phyloP scores from a whole-genome alignment of 2,888 invertebrate species.

The Calameuta pallipes region DNA sequence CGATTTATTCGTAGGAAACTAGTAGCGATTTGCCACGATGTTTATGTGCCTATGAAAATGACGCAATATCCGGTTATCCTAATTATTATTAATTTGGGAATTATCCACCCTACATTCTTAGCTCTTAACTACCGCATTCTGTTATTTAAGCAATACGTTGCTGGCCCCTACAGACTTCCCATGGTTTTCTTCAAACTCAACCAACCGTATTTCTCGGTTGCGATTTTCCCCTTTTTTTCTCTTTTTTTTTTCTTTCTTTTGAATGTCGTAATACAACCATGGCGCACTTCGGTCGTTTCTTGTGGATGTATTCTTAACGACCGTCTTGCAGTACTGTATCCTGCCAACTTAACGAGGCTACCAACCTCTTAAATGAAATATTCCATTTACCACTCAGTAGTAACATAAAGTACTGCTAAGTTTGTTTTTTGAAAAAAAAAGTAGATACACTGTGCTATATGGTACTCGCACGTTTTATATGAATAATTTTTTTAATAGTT shows the following conservation, averaged over 20 bases:
- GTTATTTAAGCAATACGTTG: neutral
- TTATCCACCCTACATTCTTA: neutral
- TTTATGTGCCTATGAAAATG: too few species aligned
- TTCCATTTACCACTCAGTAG: neutral
- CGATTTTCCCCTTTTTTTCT: neutral
- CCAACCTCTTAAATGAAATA: neutral
- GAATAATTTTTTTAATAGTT: neutral
- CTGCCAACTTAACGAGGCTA: neutral
- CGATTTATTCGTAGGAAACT: too few species aligned
- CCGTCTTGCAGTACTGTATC: neutral
- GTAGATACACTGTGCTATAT: neutral
- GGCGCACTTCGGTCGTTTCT: neutral
- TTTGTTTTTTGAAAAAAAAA: neutral
- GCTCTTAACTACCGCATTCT: neutral
- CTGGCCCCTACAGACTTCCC: neutral
- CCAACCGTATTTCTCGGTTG: neutral
- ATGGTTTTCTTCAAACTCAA: neutral
- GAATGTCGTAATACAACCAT: neutral
- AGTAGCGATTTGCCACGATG: too few species aligned
- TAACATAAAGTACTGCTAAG: neutral
- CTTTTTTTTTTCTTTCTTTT: neutral
- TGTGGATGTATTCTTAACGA: neutral
- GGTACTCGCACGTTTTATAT: neutral
- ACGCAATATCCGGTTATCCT: neutral
- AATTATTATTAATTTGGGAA: neutral